A percentile compares a stretch with the other conserved stretches of the same genome.
These are phyloP conservation scores for Ophion obscuratus DNA, from an alignment of 2,888 invertebrate species.

Conservation along the genomic window DNA sequence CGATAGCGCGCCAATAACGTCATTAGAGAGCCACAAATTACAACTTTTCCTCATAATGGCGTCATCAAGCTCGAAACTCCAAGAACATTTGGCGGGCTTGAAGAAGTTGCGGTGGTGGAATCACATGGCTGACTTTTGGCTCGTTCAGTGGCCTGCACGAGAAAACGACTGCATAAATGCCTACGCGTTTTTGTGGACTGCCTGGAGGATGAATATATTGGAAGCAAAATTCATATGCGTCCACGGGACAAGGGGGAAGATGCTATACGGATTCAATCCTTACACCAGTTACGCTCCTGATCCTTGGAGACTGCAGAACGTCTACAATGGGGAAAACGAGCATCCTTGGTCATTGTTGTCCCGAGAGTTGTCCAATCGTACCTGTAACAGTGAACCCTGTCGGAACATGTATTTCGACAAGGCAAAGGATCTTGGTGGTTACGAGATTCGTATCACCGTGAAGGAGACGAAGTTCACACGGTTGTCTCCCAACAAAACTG, in stretches of 20 bases:
- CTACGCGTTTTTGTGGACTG: conserved; percentile 47
- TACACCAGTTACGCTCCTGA: conserved; percentile 59
- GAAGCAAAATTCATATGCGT: conserved; percentile 63
- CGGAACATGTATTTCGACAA: conserved; percentile 35
- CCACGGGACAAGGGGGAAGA: conserved; percentile 23
- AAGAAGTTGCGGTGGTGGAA: conserved; percentile 69
- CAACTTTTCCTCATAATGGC: conserved; percentile 26
- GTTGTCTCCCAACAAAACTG: background rate
- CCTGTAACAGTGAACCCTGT: background rate
- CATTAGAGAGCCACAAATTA: background rate
- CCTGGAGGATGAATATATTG: conserved; percentile 67
- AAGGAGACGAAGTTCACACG: background rate
- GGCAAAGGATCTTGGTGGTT: conserved; percentile 36
- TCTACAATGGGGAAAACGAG: background rate
- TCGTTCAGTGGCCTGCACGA: conserved; percentile 46
- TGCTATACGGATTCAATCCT: conserved; percentile 69
- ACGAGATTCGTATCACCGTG: conserved; percentile 19
- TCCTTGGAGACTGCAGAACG: conserved; percentile 57
- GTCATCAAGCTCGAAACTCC: background rate
- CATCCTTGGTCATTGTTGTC: conserved; percentile 48
- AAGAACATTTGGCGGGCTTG: background rate
- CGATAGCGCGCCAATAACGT: background rate
- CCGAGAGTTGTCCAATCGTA: background rate
- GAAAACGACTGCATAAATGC: conserved; percentile 59
- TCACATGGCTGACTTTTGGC: conserved; percentile 54